Base-by-base conservation (phyloP, 2,888 invertebrate species). In the Ametastegia equiseti region DNA sequence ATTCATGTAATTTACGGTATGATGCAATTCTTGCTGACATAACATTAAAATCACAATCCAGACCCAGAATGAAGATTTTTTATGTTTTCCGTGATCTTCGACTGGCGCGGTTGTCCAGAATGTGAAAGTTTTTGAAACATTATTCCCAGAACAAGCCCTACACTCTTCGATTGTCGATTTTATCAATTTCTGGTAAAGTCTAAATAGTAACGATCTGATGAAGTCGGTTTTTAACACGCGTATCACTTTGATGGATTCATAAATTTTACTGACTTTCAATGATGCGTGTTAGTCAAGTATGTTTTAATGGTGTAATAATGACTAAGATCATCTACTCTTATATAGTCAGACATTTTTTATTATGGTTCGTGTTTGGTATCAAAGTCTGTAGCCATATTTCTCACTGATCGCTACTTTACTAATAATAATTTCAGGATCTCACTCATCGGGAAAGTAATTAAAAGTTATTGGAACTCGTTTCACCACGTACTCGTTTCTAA, bases 1-100 rank as follows among this genome's bases (percentile, higher is more conserved):
- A 71, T 71, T 71, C 47, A 15, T 47, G 30, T 71, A 71, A 71
- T 71, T 23, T 71, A 71, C 30, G 47, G 45, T 47, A 47, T 71
- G 71, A 71, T 71, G 47, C 13, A 7, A 67, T 30, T 30, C 27
- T 27, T 19, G 39, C 39, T 67, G 67, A 39, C 39, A 23, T 23
- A 67, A 67, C 39, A 42, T 67, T 42, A 67, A 19, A 27, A 67
- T 67, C 42, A 67, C 42, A 27, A 67, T 67, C 42, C 23, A 39
- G 23, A 39, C 3, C 15, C 11, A 67, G 19, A 13, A n/a, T 67
- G 19, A 67, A 67, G 36, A 67, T 13, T 23, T 42, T 6, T 23
- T 39, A 67, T 23, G 19, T 36, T 19, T 19, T 19, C 65, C n/a
- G 39, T 39, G 9, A 19, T 57, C 57, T 27, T 27, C 9, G 19